A percentile compares a stretch with the other conserved stretches of the same genome.
These are phyloP conservation scores for Nasua narica DNA, from an alignment of 2,797 vertebrate species.

Conservation along the genomic window DNA sequence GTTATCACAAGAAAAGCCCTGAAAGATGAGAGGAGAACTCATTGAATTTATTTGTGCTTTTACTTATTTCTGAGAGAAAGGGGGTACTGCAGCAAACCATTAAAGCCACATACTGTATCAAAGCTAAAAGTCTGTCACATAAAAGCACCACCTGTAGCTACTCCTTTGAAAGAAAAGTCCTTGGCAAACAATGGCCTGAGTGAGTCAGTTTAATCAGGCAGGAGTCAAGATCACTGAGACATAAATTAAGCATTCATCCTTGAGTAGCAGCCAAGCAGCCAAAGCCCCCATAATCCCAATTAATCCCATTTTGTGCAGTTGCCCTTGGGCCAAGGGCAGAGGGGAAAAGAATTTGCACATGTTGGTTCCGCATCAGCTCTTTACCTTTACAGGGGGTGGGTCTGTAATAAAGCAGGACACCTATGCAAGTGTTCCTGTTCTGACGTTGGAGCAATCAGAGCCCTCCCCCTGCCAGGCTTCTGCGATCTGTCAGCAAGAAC, in stretches of 20 bases:
- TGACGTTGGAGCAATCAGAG: background rate
- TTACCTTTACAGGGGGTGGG: slow-evolving; percentile 67
- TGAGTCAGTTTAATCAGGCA: slow-evolving; percentile 71
- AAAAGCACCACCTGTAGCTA: slow-evolving; percentile 72
- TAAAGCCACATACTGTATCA: background rate
- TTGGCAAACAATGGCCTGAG: slow-evolving; percentile 75
- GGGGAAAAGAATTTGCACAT: slow-evolving; percentile 55
- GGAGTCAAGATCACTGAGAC: slow-evolving; percentile 75
- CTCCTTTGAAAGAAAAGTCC: slow-evolving; percentile 68
- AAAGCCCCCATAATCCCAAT: slow-evolving; percentile 80
- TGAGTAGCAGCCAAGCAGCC: slow-evolving; percentile 78
- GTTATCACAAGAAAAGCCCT: slow-evolving; percentile 33
- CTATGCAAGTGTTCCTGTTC: background rate
- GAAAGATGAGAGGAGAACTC: background rate
- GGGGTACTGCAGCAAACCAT: background rate
- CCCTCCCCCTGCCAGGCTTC: background rate
- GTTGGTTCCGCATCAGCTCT: slow-evolving; percentile 75
- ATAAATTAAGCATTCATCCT: slow-evolving; percentile 80
- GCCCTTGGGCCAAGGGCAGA: slow-evolving; percentile 76
- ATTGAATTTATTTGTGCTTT: slow-evolving; percentile 50
- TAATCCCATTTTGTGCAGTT: slow-evolving; percentile 75
- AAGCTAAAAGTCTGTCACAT: slow-evolving; percentile 51
- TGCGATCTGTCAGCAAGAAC: slow-evolving; percentile 52
- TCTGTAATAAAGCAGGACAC: slow-evolving; percentile 59
- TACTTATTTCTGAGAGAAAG: slow-evolving; percentile 50